Evolutionary conservation across 2,113 vertebrate genomes (phyloP), one percentile per base, ranked within the genome.

Genomic region (Zosterops lateralis): DNA sequence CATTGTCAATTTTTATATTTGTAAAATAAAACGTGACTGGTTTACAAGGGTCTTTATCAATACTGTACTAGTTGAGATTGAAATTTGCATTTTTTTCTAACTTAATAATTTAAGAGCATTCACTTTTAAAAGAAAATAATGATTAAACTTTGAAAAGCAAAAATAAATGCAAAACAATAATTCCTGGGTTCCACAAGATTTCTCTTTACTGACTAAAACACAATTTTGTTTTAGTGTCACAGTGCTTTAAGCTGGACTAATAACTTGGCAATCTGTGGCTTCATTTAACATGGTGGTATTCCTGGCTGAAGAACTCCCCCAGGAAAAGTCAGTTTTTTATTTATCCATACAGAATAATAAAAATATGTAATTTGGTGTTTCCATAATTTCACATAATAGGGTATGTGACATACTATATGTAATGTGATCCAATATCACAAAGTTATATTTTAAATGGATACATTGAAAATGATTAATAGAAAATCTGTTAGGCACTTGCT

Each of bases 221-320:
- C 2, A 42, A 18, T 54, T 76, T 84, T 73, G 29, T 77, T 92
- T 58, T 14, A 62, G 12, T 47, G 8, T 76, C 20, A 36, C 26
- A 58, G 28, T 93, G 24, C 73, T 77, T 86, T 94, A 92, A 87
- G 16, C 4, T 15, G 20, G 64, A 53, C 74, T 89, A 75, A 89
- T 96, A 96, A 94, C 90, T 95, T 89, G 92, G 90, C 86, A 96
- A 90, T 96, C 80, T 50, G 79, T 94, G 87, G 75, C 89, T 89
- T 96, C 54, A 45, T 96, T 97, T 94, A 93, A 87, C 6, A 48
- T 38, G 48, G 19, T 73, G 34, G 56, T 91, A 67, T 77, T 29
- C 54, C 34, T 57, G 64, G 40, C 77, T 92, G 58, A 93, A 71
- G 54, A 25, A 64, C 14, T 89, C 74, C 82, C 61, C 36, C 44